phyloP scores from a whole-genome alignment of 2,797 vertebrate genomes.

The Caiman crocodilus region DNA sequence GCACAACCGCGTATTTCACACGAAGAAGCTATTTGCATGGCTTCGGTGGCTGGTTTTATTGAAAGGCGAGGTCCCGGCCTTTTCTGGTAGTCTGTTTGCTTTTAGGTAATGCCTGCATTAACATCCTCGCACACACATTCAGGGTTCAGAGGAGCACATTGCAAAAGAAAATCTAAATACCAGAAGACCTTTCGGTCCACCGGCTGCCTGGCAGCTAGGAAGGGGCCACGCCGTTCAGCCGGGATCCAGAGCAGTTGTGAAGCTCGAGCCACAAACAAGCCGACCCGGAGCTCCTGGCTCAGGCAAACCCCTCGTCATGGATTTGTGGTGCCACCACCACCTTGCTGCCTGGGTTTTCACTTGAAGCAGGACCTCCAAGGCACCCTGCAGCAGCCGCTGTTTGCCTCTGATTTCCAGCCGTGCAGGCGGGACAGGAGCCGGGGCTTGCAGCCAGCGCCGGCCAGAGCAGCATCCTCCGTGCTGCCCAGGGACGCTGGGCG shows the following conservation, averaged over 20 bases:
- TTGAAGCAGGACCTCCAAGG: neutral
- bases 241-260: neutral
- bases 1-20: neutral
- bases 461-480: too few species aligned
- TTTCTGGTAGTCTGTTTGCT: neutral
- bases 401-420: neutral
- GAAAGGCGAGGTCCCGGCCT: rapidly evolving
- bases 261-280: neutral
- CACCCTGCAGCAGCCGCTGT: neutral
- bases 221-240: neutral
- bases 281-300: neutral
- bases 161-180: neutral
- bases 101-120: rapidly evolving
- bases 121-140: neutral
- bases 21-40: neutral
- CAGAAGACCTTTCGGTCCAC: neutral
- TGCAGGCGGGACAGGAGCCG: neutral
- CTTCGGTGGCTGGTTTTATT: neutral
- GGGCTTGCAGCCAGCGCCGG: too few species aligned
- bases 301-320: neutral
- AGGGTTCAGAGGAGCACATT: neutral
- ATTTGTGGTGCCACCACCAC: neutral
- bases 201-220: neutral
- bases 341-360: neutral
- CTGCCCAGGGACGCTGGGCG: too few species aligned